Evolutionary conservation across 2,113 vertebrate genomes (phyloP).

Genomic region (Chloropsis cyanopogon): DNA sequence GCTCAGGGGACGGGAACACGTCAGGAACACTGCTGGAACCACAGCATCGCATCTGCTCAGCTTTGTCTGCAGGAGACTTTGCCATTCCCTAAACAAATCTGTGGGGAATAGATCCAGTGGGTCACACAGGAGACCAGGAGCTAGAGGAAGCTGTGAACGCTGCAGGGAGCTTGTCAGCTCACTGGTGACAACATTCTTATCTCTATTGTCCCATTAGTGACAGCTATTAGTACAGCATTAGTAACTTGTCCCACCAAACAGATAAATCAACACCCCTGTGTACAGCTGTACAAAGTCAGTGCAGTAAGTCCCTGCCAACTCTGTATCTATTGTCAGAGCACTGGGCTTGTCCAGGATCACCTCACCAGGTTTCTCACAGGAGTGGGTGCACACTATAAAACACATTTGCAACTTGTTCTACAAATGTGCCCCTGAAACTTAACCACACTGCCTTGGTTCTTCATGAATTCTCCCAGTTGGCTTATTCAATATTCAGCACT

Average conservation of each 20-base stretch:
- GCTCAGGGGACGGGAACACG: neutral
- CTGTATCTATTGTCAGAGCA: neutral
- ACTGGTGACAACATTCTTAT: neutral
- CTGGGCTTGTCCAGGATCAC: neutral
- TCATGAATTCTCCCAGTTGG: neutral
- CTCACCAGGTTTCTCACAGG: neutral
- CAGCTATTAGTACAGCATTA: neutral
- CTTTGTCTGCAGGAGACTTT: neutral
- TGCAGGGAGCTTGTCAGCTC: neutral
- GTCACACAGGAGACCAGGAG: neutral
- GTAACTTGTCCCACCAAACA: neutral
- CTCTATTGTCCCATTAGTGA: neutral
- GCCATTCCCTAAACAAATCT: neutral
- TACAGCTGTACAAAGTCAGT: neutral
- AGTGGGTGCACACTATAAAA: neutral
- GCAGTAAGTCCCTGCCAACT: neutral
- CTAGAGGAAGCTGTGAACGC: neutral
- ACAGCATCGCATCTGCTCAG: neutral
- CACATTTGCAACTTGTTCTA: neutral
- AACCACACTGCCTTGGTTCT: neutral
- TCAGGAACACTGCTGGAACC: neutral
- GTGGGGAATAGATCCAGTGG: neutral
- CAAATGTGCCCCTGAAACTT: rapidly evolving
- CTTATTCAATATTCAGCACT: neutral
- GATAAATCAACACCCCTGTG: neutral